Evolutionary conservation across 2,888 invertebrate genomes (phyloP).

Genomic region (Cantharis rufa): DNA sequence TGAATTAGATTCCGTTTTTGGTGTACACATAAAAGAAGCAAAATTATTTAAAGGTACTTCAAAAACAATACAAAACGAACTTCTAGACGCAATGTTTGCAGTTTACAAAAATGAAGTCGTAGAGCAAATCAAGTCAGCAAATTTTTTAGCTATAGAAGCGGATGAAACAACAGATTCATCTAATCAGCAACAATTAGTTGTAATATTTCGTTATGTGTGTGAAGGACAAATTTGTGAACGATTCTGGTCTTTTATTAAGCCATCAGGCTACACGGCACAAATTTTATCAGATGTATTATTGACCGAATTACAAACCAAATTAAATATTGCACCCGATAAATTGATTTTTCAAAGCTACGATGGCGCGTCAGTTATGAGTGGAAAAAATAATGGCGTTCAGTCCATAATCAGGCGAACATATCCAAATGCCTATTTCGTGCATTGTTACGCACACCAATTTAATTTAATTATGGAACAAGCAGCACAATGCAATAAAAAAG

Average conservation of each 20-base stretch:
- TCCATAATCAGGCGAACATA: too few species aligned
- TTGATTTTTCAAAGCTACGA: too few species aligned
- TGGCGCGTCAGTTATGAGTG: too few species aligned
- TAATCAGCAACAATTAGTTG: slow-evolving; percentile 29
- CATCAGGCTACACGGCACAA: slow-evolving; percentile 19
- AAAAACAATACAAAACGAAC: slow-evolving; percentile 39
- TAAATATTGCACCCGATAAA: too few species aligned
- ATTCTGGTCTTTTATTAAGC: slow-evolving; percentile 36
- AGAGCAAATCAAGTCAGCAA: slow-evolving; percentile 31
- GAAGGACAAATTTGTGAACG: slow-evolving; percentile 35
- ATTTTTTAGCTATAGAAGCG: slow-evolving; percentile 37
- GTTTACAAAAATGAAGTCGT: slow-evolving; percentile 35
- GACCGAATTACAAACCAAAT: too few species aligned
- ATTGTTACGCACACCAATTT: too few species aligned
- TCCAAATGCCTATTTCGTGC: too few species aligned
- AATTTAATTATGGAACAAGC: too few species aligned
- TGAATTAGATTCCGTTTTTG: too few species aligned
- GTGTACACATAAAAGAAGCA: too few species aligned
- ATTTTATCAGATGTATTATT: slow-evolving; percentile 13
- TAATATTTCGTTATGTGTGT: slow-evolving; percentile 36
- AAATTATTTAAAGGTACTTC: slow-evolving; percentile 3
- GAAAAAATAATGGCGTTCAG: too few species aligned
- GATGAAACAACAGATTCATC: slow-evolving; percentile 37
- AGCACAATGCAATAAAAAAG: too few species aligned
- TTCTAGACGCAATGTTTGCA: slow-evolving; percentile 37